Percentiles rank a stretch among this genome's conserved stretches.
Evolutionary conservation across 2,888 invertebrate species (phyloP).

Genomic region (Cryptocephalus moraei): DNA sequence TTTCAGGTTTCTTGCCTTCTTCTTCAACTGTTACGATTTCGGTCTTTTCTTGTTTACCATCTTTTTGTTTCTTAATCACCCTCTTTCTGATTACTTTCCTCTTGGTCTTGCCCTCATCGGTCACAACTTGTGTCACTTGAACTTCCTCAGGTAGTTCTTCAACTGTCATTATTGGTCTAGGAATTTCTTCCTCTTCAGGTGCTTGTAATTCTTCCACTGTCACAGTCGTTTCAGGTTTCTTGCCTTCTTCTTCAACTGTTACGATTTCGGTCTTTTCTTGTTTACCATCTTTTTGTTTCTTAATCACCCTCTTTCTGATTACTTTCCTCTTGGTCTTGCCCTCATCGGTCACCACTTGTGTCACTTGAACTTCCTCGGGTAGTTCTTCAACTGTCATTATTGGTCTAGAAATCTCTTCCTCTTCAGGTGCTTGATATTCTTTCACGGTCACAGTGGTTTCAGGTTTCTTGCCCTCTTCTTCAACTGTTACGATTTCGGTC

Average conservation of each 20-base stretch:
- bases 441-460: constrained; percentile 19
- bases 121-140: constrained; percentile 14
- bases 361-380: constrained; percentile 8
- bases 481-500: constrained; percentile 36
- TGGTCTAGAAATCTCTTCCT: constrained; percentile 12
- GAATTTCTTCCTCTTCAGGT: constrained; percentile 10
- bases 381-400: constrained; percentile 15
- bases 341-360: constrained; percentile 15
- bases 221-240: constrained; percentile 27
- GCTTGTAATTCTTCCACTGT: constrained; percentile 13
- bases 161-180: constrained; percentile 20
- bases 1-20: constrained; percentile 23
- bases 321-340: constrained; percentile 21
- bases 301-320: constrained; percentile 35
- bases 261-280: constrained; percentile 28
- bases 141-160: constrained; percentile 12
- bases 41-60: constrained; percentile 27
- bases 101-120: constrained; percentile 28
- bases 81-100: constrained; percentile 25
- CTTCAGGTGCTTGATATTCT: constrained; percentile 20
- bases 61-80: constrained; percentile 30
- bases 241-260: constrained; percentile 26
- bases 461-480: constrained; percentile 34
- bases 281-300: constrained; percentile 33
- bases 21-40: constrained; percentile 21